Evolutionary conservation across 2,888 invertebrate species (phyloP).

Genomic region (Ashinkailepas kermadecensis): DNA sequence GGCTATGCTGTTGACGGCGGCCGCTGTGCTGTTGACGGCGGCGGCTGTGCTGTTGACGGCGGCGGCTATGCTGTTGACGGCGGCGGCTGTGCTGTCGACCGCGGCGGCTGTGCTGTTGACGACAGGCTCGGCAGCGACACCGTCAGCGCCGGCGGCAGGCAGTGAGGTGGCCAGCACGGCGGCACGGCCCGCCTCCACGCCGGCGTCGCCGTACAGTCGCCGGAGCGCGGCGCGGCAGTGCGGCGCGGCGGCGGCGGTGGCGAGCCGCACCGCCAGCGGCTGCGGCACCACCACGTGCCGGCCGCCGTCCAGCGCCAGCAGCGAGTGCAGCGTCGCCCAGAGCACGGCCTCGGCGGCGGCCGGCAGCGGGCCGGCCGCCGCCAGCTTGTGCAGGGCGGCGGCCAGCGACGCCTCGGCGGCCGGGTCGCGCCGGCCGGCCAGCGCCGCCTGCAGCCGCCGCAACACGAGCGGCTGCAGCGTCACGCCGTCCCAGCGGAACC

Average conservation of each 20-base stretch:
- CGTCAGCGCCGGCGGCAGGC: not conserved
- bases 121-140: no score
- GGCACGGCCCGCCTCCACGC: not conserved
- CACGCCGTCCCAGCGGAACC: constrained; percentile 4
- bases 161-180: not conserved
- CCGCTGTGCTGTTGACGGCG: no score
- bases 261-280: not conserved
- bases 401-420: not conserved
- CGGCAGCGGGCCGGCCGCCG: not conserved
- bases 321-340: not conserved
- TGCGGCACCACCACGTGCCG: not conserved
- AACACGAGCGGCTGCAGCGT: constrained; percentile 2
- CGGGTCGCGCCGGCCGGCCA: not conserved
- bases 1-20: no score
- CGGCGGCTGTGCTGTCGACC: no score
- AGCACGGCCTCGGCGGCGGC: not conserved
- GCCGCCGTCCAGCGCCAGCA: constrained; percentile 15
- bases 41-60: no score
- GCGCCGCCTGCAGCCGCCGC: constrained; percentile 17
- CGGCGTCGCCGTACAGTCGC: not conserved
- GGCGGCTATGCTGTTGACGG: no score
- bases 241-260: not conserved
- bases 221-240: not conserved
- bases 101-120: no score
- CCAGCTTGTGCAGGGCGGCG: not conserved